Evolutionary conservation across 1,140 invertebrate species (phyloP).

Genomic region (Bilobella aurantiaca): DNA sequence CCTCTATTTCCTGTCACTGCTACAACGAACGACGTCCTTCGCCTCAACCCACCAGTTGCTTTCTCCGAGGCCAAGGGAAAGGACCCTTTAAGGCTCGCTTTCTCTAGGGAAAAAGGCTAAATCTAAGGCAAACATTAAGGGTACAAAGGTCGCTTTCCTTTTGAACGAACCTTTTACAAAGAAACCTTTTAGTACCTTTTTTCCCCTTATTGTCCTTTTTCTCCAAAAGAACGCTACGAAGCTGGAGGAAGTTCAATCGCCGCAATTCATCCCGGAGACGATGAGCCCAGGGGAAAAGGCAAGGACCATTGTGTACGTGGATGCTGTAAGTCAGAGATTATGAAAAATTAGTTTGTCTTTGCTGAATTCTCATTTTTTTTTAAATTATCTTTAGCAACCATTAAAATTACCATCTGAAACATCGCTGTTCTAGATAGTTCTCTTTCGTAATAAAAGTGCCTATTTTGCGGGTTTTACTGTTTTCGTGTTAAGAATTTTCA

Average conservation of each 20-base stretch:
- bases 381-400: too few species aligned
- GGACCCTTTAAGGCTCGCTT: too few species aligned
- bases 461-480: too few species aligned
- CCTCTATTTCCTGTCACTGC: background rate
- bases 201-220: background rate
- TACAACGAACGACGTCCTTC: too few species aligned
- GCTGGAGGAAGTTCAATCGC: background rate
- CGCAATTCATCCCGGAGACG: background rate
- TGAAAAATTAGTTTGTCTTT: background rate
- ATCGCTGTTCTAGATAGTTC: too few species aligned
- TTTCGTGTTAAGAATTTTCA: too few species aligned
- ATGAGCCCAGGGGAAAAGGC: constrained; percentile 3
- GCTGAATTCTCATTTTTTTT: background rate
- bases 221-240: background rate
- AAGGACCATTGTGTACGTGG: constrained; percentile 1
- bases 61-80: background rate
- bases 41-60: background rate
- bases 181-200: background rate
- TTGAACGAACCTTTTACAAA: too few species aligned
- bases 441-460: too few species aligned
- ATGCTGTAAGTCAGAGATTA: background rate
- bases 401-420: too few species aligned
- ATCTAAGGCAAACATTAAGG: too few species aligned
- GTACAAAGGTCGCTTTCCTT: too few species aligned
- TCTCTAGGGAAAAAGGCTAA: too few species aligned